Base-by-base conservation (phyloP, 1,140 invertebrate genomes). In the Acyrthosiphon pisum region DNA sequence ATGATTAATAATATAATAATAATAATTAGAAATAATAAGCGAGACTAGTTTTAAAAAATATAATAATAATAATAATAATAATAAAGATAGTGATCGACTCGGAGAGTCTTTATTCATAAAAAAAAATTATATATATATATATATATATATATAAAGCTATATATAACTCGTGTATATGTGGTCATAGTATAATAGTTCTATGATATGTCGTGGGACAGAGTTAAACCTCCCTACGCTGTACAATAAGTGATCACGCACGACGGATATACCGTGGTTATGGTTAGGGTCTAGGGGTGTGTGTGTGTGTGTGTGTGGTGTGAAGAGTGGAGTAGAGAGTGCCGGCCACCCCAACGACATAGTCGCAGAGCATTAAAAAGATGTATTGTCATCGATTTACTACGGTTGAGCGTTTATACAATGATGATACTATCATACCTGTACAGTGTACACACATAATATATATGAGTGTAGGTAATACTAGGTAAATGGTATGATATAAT, bases 11-110 rank as follows among this genome's bases (percentile, higher is more conserved):
- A 87, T 87, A 87, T 87, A 87, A 87, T 86, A 46, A 86, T 86
- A 84, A 84, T 84, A 84, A 84, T 84, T 41, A 46, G 44, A 46
- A 46, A 87, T 46, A 88, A 88, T 35, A 89, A 37, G 48, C 88
- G n/a, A 89, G 88, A 89, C 88, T 89, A 89, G 88, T 89, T 89
- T 56, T 53, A 37, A 48, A 89, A 53, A 89, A 89, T 37, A 44
- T 37, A 44, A 53, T 35, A 88, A 46, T 30, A n/a, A 76, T 76
- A 76, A 60, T 68, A 68, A 68, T n/a, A n/a, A 68, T 68, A 68
- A 76, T 76, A 76, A n/a, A 76, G 60, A 86, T 41, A 84, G 37
- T 84, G 37, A 84, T 84, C 83, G 41, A 84, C 37, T 84, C 23
- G 22, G 22, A 44, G n/a, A 84, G n/a, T 35, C 30, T 56, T 56